Conservation (phyloP, 1,140 invertebrate genomes). For the Microplitis mediator region DNA sequence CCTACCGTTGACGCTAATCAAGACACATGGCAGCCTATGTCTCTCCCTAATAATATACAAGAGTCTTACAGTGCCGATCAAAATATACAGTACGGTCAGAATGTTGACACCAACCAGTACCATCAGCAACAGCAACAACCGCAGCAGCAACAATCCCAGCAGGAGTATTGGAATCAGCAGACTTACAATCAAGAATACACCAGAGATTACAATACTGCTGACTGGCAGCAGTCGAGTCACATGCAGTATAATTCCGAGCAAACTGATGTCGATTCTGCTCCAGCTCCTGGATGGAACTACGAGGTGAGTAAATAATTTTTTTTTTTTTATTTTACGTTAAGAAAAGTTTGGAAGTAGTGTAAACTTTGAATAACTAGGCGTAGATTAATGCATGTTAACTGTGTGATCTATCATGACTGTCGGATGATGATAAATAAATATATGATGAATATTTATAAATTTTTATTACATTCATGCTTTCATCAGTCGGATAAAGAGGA, state of each 20-base stretch:
- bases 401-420: not conserved
- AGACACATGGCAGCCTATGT: conserved; percentile 49
- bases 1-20: conserved; percentile 37
- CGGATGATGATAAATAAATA: not conserved
- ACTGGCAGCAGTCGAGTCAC: conserved; percentile 49
- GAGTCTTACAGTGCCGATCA: conserved; percentile 41
- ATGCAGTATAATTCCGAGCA: conserved; percentile 40
- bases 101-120: conserved; percentile 43
- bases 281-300: conserved; percentile 55
- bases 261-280: conserved; percentile 40
- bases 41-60: conserved; percentile 41
- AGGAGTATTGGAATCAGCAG: conserved; percentile 54
- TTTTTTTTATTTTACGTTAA: not conserved
- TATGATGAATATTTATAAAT: not conserved
- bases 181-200: conserved; percentile 50
- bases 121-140: conserved; percentile 46
- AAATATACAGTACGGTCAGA: conserved; percentile 40
- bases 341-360: no score
- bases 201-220: conserved; percentile 32
- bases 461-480: conserved; percentile 24
- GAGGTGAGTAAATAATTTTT: conserved; percentile 47
- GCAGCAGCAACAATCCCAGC: conserved; percentile 31
- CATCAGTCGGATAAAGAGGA: conserved; percentile 62
- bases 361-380: no score
- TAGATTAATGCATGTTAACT: not conserved